Conservation (phyloP, 2,113 vertebrate species). For the Anoplopoma fimbria region DNA sequence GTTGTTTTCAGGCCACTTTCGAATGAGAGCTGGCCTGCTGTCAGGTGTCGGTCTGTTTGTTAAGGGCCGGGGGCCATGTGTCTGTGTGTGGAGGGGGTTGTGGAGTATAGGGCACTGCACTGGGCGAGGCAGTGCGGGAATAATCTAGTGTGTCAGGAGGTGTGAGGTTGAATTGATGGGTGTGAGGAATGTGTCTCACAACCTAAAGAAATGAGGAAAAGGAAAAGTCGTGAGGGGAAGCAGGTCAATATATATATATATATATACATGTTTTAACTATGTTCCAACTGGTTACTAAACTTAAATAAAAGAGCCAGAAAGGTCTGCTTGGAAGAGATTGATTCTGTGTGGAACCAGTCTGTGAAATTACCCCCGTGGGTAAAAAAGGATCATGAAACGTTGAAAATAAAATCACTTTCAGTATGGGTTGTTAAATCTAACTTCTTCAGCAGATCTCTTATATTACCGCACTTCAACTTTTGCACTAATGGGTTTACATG, state of each 20-base stretch:
- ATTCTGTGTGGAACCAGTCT: slow-evolving; percentile 37
- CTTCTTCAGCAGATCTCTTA: slow-evolving; percentile 5
- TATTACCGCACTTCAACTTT: background rate
- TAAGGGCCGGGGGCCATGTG: background rate
- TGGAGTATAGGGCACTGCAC: background rate
- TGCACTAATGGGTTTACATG: background rate
- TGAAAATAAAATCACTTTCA: slow-evolving; percentile 12
- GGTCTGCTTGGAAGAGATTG: slow-evolving; percentile 15
- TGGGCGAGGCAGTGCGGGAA: background rate
- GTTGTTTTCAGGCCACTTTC: slow-evolving; percentile 38
- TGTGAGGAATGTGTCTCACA: slow-evolving; percentile 59
- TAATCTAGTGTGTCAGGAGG: slow-evolving; percentile 65
- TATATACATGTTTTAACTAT: background rate
- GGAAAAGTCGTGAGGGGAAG: background rate
- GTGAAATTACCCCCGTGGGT: slow-evolving; percentile 45
- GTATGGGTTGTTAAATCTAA: slow-evolving; percentile 18
- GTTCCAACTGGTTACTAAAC: background rate
- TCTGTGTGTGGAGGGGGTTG: background rate
- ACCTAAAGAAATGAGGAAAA: background rate
- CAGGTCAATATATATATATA: background rate
- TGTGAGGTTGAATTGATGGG: slow-evolving; percentile 65
- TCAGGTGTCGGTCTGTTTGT: slow-evolving; percentile 19
- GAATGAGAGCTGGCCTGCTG: slow-evolving; percentile 18
- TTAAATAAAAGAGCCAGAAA: slow-evolving; percentile 15
- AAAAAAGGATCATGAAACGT: slow-evolving; percentile 14